Conservation (phyloP, 2,888 invertebrate species). For the Erannis defoliaria region DNA sequence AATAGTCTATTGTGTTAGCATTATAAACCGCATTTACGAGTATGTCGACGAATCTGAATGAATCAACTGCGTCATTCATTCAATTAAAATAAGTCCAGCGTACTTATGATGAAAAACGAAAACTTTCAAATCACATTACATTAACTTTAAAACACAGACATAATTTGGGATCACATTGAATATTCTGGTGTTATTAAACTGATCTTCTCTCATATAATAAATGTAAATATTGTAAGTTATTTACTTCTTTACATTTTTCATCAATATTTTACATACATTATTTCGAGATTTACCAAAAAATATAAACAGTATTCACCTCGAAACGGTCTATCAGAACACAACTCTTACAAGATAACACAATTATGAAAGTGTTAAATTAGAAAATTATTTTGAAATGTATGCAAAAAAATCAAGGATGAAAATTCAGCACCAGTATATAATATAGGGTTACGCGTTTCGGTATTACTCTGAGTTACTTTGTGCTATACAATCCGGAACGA, state of each 20-base stretch:
- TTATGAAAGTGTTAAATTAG: neutral
- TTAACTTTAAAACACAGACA: neutral
- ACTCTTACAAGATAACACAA: neutral
- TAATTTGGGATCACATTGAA: slow-evolving; percentile 8
- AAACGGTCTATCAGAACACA: neutral
- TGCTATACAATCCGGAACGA: no score
- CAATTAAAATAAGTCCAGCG: slow-evolving; percentile 29
- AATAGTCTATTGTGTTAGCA: slow-evolving; percentile 38
- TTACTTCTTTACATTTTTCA: slow-evolving; percentile 4
- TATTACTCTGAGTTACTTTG: no score
- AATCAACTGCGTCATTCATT: slow-evolving; percentile 24
- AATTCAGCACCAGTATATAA: no score
- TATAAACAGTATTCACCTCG: neutral
- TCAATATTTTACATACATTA: slow-evolving; percentile 8
- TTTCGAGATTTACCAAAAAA: slow-evolving; percentile 1
- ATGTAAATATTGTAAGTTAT: slow-evolving; percentile 14
- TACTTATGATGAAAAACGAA: slow-evolving; percentile 4
- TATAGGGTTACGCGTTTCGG: no score
- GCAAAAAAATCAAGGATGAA: no score
- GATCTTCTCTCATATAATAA: slow-evolving; percentile 9
- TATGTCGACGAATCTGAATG: slow-evolving; percentile 23
- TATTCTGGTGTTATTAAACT: slow-evolving; percentile 7
- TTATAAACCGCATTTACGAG: slow-evolving; percentile 29
- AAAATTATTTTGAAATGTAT: no score
- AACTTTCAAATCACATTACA: neutral